Evolutionary conservation across 2,797 vertebrate species (phyloP).

Genomic region (Cirrhinus molitorella): DNA sequence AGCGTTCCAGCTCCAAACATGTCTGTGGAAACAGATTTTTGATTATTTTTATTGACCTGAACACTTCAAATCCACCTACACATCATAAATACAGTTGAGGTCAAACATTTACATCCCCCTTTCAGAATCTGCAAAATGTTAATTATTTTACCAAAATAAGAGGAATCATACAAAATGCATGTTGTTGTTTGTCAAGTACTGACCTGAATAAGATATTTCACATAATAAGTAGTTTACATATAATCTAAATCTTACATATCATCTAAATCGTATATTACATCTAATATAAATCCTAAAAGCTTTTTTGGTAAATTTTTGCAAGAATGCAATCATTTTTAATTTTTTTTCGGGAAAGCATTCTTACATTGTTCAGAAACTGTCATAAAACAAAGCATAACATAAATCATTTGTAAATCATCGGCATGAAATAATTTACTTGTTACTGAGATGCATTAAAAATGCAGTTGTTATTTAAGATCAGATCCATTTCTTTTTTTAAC

Average conservation of each 20-base stretch:
- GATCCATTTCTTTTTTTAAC: constrained; percentile 5
- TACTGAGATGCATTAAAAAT: neutral
- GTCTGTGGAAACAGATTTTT: constrained; percentile 79
- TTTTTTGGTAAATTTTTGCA: too few relatives aligned
- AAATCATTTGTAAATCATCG: neutral
- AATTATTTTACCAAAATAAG: too few relatives aligned
- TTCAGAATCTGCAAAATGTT: too few relatives aligned
- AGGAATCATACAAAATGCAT: too few relatives aligned
- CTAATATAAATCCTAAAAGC: too few relatives aligned
- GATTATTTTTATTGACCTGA: constrained; percentile 8
- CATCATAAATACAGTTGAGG: neutral
- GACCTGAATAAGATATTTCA: too few relatives aligned
- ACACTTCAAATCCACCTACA: neutral
- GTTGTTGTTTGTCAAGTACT: too few relatives aligned
- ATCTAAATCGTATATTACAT: too few relatives aligned
- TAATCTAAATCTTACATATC: too few relatives aligned
- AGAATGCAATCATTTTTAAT: neutral
- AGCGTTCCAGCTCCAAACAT: constrained; percentile 95
- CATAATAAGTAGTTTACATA: too few relatives aligned
- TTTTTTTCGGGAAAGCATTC: neutral
- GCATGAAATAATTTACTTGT: neutral
- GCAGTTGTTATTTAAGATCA: neutral
- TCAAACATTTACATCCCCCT: too few relatives aligned
- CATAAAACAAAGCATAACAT: neutral
- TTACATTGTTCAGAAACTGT: neutral